Percentiles rank a stretch among this genome's conserved stretches.
Conservation (phyloP, 2,888 invertebrate genomes). For the Ophioninae sp. region DNA sequence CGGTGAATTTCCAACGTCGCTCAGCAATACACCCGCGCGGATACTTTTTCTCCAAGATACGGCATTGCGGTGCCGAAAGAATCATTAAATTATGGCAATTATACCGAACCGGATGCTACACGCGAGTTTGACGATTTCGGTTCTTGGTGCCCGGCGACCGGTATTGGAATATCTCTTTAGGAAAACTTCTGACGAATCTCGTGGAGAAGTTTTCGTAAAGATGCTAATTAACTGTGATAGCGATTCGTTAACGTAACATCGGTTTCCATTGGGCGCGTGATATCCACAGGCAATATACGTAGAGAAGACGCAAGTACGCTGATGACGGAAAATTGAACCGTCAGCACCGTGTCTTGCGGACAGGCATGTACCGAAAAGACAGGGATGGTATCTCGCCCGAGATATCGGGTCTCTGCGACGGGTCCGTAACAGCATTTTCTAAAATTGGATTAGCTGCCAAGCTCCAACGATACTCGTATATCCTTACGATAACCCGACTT, state of each 20-base stretch:
- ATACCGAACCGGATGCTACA: not conserved
- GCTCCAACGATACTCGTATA: not conserved
- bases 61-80: not conserved
- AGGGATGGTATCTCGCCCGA: not conserved
- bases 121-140: not conserved
- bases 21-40: slow-evolving; percentile 12
- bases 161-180: not conserved
- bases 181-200: too few species aligned
- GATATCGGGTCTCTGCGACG: not conserved
- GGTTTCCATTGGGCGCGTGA: not conserved
- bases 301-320: not conserved
- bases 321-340: too few species aligned
- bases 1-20: slow-evolving; percentile 51
- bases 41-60: not conserved
- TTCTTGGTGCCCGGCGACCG: not conserved
- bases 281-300: not conserved
- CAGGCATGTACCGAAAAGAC: not conserved
- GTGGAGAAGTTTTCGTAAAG: too few species aligned
- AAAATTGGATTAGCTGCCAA: slow-evolving; percentile 32
- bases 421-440: slow-evolving; percentile 9
- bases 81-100: not conserved
- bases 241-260: not conserved
- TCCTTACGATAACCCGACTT: slow-evolving; percentile 15
- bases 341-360: not conserved
- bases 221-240: too few species aligned